These are phyloP conservation scores for Clarias magur DNA, from an alignment of 2,113 vertebrate genomes.

Conservation along the genomic window DNA sequence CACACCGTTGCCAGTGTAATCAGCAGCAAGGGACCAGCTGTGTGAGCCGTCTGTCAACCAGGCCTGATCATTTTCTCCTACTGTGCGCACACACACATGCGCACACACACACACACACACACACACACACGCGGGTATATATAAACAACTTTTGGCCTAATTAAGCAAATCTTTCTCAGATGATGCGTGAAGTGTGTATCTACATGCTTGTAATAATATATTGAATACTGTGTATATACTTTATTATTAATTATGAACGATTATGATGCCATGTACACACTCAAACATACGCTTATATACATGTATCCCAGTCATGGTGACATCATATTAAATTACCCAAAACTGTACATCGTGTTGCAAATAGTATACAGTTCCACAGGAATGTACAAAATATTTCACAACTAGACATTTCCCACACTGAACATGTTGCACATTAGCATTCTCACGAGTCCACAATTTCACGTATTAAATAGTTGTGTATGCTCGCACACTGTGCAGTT, in stretches of 20 bases:
- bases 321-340: no score
- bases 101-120: not conserved
- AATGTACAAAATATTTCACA: not conserved
- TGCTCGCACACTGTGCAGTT: no score
- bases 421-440: not conserved
- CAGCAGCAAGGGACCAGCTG: constrained; percentile 28
- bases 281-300: not conserved
- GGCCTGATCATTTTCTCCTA: constrained; percentile 21
- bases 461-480: not conserved
- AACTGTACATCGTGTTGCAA: no score
- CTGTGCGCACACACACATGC: not conserved
- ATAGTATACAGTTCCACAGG: not conserved
- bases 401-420: not conserved
- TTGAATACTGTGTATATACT: not conserved
- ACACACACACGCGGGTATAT: not conserved
- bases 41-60: constrained; percentile 30
- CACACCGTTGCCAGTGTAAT: constrained; percentile 15
- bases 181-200: not conserved
- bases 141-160: not conserved
- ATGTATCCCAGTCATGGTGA: not conserved
- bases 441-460: not conserved
- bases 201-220: not conserved
- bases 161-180: not conserved
- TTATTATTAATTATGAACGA: no score
- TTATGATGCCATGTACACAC: no score